Conservation (phyloP, 2,888 invertebrate genomes). For the Ceramica pisi region DNA sequence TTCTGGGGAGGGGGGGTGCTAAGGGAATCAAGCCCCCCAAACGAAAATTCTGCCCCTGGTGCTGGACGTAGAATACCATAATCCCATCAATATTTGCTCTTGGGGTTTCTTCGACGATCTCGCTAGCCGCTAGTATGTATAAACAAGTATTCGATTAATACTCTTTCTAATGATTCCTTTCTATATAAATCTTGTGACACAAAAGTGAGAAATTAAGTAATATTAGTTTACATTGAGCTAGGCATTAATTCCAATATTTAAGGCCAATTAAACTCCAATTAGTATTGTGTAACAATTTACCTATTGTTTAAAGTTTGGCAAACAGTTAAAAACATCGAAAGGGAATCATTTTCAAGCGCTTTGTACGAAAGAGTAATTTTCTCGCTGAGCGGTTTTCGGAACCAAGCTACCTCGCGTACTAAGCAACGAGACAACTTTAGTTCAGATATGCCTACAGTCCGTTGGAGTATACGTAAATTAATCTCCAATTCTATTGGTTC, state of each 20-base stretch:
- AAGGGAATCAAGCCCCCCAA: too few relatives aligned
- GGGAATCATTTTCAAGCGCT: conserved; percentile 5
- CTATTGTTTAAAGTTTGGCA: conserved; percentile 36
- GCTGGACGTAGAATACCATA: too few relatives aligned
- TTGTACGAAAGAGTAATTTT: conserved; percentile 3
- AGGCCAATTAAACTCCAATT: conserved; percentile 5
- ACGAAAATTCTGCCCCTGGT: too few relatives aligned
- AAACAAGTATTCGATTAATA: conserved; percentile 1
- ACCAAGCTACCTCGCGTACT: not conserved
- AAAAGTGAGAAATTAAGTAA: conserved; percentile 13
- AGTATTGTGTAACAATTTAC: conserved; percentile 13
- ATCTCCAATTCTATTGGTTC: conserved; percentile 10
- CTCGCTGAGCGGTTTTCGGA: not conserved
- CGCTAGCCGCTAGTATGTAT: too few relatives aligned
- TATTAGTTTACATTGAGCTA: conserved; percentile 6
- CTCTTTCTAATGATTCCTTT: not conserved
- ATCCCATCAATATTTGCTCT: too few relatives aligned
- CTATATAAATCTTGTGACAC: not conserved
- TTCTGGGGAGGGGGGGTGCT: too few relatives aligned
- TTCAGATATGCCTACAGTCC: not conserved
- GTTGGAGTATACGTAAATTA: conserved; percentile 4
- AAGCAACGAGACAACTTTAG: not conserved
- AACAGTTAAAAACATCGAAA: conserved; percentile 20
- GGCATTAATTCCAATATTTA: conserved; percentile 10
- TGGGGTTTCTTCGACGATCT: too few relatives aligned